Evolutionary conservation across 2,888 invertebrate genomes (phyloP), one percentile per base, ranked within the genome.

Genomic region (Odiellus spinosus): DNA sequence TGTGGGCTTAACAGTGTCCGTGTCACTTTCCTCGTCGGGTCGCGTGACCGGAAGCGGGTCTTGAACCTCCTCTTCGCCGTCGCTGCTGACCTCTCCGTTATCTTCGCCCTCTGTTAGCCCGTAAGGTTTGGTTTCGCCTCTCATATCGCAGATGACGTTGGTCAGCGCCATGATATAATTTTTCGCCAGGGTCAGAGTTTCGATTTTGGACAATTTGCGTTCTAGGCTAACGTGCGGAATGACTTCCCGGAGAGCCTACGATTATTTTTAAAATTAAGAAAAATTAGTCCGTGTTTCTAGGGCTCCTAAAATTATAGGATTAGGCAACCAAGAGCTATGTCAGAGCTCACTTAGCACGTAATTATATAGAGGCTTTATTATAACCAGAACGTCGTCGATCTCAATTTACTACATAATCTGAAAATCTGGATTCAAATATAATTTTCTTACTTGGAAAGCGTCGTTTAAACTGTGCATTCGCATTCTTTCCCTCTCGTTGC

Each of bases 391-490:
- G n/a, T n/a, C n/a, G n/a, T n/a, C n/a, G n/a, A n/a, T n/a, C n/a
- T n/a, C n/a, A n/a, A n/a, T n/a, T n/a, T n/a, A n/a, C n/a, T n/a
- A n/a, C n/a, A n/a, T n/a, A n/a, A n/a, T n/a, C n/a, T n/a, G n/a
- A n/a, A n/a, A n/a, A n/a, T n/a, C n/a, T n/a, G n/a, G n/a, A n/a
- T n/a, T n/a, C n/a, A n/a, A n/a, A n/a, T n/a, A n/a, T n/a, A n/a
- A n/a, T n/a, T 26, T 6, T 26, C 26, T 26, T 26, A 26, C 84
- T 75, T 85, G 82, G 66, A 88, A 88, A 14, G 88, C 88, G 62
- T 86, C 82, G 64, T 88, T 88, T 48, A 88, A 73, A 45, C 82
- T 82, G 65, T 88, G 88, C 88, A 88, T 88, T 59, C 88, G 73
- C 80, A 85, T 83, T 48, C 88, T 72, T 67, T 88, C 88, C 45